A percentile compares a stretch with the other conserved stretches of the same genome.
Evolutionary conservation across 1,140 invertebrate genomes (phyloP).

Genomic region (Aphaenogaster rudis): DNA sequence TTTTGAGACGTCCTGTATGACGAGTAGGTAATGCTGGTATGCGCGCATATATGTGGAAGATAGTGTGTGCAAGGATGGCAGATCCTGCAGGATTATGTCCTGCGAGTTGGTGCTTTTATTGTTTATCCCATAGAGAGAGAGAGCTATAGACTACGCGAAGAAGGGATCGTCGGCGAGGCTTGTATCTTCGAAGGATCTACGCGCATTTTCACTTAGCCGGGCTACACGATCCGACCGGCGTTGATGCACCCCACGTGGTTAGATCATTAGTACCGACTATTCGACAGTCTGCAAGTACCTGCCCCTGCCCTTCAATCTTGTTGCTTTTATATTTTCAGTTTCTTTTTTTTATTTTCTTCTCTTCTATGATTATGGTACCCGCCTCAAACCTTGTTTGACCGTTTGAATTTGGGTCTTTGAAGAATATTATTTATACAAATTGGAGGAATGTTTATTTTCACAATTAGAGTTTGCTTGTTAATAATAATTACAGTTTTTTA

Average conservation of each 20-base stretch:
- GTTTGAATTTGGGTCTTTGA: not conserved
- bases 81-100: constrained; percentile 65
- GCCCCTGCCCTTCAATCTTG: constrained; percentile 46
- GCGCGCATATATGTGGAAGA: not conserved
- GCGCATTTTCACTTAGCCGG: constrained; percentile 85
- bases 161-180: constrained; percentile 22
- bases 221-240: constrained; percentile 83
- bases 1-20: not conserved
- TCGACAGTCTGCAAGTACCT: constrained; percentile 76
- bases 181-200: constrained; percentile 84
- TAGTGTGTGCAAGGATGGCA: constrained; percentile 20
- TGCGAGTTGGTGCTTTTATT: constrained; percentile 66
- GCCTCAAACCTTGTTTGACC: not conserved
- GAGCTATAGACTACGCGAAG: constrained; percentile 32
- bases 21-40: not conserved
- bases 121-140: constrained; percentile 61
- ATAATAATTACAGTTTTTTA: constrained; percentile 11
- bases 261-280: constrained; percentile 84
- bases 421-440: not conserved
- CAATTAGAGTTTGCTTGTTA: not conserved
- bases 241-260: constrained; percentile 70
- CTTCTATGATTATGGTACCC: not conserved
- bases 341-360: constrained; percentile 24
- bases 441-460: not conserved
- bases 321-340: constrained; percentile 27